Conservation (phyloP, 2,888 invertebrate species). For the Leucoma salicis region DNA sequence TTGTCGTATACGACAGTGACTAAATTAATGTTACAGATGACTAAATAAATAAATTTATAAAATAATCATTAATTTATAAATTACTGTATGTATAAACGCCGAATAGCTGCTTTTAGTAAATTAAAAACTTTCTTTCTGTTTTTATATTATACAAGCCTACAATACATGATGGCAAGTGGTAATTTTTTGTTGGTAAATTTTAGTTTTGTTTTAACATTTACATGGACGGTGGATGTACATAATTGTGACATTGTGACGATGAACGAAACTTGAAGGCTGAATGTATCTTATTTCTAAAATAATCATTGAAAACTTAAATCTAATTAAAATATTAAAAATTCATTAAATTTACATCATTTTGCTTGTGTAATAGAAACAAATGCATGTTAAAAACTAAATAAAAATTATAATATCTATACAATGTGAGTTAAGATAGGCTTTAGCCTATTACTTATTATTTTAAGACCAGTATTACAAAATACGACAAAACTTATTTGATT, state of each 20-base stretch:
- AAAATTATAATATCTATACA: slow-evolving; percentile 32
- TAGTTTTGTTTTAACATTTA: not conserved
- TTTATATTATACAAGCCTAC: not conserved
- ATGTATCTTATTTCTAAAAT: not conserved
- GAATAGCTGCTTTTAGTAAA: not conserved
- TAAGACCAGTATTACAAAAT: not conserved
- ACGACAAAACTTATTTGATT: not conserved
- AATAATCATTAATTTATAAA: not conserved
- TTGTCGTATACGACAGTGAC: slow-evolving; percentile 1
- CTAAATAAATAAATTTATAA: not conserved
- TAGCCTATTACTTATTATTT: not conserved
- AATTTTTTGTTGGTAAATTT: too few species aligned
- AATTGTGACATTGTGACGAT: not conserved
- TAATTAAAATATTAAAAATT: slow-evolving; percentile 16
- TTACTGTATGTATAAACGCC: not conserved
- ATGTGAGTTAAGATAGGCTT: slow-evolving; percentile 12
- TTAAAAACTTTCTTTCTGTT: not conserved
- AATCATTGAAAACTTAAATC: not conserved
- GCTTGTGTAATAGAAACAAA: slow-evolving; percentile 38
- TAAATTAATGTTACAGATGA: not conserved
- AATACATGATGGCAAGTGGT: not conserved
- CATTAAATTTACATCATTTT: slow-evolving; percentile 33
- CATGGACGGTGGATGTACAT: not conserved
- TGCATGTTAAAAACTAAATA: slow-evolving; percentile 46
- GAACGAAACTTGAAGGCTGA: not conserved